phyloP scores from a whole-genome alignment of 2,113 vertebrate species.

The Pterocles gutturalis region DNA sequence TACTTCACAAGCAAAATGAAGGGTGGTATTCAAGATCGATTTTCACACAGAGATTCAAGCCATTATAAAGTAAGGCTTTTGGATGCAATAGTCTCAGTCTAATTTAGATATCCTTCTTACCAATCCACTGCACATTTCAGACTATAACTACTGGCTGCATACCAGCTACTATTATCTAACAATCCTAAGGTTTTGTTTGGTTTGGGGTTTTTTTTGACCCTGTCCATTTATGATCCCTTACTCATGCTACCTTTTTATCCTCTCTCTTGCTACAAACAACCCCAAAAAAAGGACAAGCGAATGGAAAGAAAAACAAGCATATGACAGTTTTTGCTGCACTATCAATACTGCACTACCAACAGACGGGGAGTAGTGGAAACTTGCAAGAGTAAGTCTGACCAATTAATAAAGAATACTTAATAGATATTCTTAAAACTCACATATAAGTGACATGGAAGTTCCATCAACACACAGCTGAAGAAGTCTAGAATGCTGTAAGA shows the following conservation, averaged over 20 bases:
- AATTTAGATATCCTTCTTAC: not conserved
- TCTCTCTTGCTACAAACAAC: not conserved
- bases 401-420: not conserved
- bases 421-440: not conserved
- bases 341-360: not conserved
- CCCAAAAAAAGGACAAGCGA: not conserved
- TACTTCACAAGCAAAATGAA: not conserved
- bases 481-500: not conserved
- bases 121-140: not conserved
- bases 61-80: not conserved
- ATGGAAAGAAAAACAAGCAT: not conserved
- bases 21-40: not conserved
- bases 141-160: not conserved
- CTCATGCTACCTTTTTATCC: not conserved
- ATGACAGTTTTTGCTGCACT: not conserved
- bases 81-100: not conserved
- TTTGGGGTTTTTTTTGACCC: not conserved
- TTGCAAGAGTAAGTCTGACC: not conserved
- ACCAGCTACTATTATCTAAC: not conserved
- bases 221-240: not conserved
- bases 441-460: not conserved
- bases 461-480: not conserved
- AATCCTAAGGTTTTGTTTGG: not conserved
- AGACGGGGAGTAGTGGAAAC: not conserved
- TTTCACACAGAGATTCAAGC: not conserved